These are phyloP conservation scores for Platanista minor DNA, from an alignment of 2,113 vertebrate species.

Conservation along the genomic window DNA sequence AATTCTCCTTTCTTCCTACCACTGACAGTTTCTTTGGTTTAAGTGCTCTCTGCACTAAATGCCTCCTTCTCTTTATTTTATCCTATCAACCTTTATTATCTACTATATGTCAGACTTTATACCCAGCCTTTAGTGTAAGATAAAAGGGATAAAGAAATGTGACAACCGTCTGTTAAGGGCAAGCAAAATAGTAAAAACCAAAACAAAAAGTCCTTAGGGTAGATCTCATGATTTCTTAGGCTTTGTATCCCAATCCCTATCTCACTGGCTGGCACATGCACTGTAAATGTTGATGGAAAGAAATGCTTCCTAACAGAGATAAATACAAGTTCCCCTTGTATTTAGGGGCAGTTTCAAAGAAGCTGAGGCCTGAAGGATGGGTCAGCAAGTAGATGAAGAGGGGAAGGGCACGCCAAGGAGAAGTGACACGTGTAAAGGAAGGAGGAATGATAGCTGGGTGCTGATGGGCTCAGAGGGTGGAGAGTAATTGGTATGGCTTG, in stretches of 20 bases:
- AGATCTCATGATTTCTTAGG: background rate
- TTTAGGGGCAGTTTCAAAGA: background rate
- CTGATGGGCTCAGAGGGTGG: background rate
- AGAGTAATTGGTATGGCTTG: background rate
- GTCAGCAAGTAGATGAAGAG: background rate
- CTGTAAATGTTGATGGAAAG: background rate
- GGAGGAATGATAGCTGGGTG: background rate
- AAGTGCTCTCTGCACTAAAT: background rate
- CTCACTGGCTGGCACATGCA: background rate
- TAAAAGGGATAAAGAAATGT: background rate
- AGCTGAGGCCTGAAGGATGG: background rate
- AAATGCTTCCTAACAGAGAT: background rate
- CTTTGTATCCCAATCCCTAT: background rate
- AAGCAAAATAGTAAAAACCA: background rate
- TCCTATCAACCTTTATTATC: background rate
- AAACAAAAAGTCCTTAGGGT: background rate
- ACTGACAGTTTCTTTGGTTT: too few relatives aligned
- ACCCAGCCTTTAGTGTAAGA: background rate
- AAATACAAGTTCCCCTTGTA: background rate
- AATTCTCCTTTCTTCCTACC: background rate
- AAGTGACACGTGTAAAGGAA: background rate
- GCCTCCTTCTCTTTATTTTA: background rate
- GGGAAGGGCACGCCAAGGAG: background rate
- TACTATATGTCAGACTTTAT: background rate
- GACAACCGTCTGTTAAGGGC: background rate